Conservation (phyloP, 1,140 invertebrate genomes). For the Pogonomyrmex californicus region DNA sequence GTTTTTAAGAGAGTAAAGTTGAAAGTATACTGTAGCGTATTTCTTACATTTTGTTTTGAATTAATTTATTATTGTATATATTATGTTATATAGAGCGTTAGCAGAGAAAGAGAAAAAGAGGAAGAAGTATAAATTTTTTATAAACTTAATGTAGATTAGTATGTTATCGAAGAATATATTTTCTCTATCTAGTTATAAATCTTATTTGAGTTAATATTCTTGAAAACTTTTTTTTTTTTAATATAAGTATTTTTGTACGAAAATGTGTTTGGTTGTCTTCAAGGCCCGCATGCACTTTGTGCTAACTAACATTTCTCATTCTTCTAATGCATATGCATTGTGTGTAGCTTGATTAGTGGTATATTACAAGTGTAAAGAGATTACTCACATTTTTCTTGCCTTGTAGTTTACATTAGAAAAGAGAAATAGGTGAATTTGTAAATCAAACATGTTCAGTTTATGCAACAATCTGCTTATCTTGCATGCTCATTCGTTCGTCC, state of each 20-base stretch:
- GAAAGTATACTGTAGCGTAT: constrained; percentile 19
- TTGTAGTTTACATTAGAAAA: constrained; percentile 54
- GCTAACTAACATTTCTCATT: constrained; percentile 22
- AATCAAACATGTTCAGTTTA: constrained; percentile 51
- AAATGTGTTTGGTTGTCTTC: constrained; percentile 9
- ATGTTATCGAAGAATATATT: constrained; percentile 41
- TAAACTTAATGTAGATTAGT: constrained; percentile 27
- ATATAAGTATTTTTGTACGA: constrained; percentile 7
- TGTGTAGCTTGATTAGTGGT: constrained; percentile 65
- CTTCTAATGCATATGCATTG: constrained; percentile 39
- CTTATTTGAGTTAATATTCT: constrained; percentile 28
- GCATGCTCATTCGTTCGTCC: constrained; percentile 76
- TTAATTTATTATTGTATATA: constrained; percentile 15
- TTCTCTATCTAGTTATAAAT: constrained; percentile 37
- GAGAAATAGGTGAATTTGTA: constrained; percentile 35
- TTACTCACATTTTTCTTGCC: constrained; percentile 49
- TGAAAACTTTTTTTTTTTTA: constrained; percentile 3
- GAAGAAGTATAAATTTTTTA: neutral
- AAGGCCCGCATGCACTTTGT: constrained; percentile 1
- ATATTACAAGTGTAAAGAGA: constrained; percentile 52
- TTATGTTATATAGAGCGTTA: constrained; percentile 8
- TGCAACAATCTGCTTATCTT: constrained; percentile 73
- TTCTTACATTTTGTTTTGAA: constrained; percentile 17
- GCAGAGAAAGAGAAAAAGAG: constrained; percentile 20
- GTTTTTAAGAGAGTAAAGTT: constrained; percentile 31